phyloP scores from a whole-genome alignment of 2,797 vertebrate genomes.

The Potorous gilbertii region DNA sequence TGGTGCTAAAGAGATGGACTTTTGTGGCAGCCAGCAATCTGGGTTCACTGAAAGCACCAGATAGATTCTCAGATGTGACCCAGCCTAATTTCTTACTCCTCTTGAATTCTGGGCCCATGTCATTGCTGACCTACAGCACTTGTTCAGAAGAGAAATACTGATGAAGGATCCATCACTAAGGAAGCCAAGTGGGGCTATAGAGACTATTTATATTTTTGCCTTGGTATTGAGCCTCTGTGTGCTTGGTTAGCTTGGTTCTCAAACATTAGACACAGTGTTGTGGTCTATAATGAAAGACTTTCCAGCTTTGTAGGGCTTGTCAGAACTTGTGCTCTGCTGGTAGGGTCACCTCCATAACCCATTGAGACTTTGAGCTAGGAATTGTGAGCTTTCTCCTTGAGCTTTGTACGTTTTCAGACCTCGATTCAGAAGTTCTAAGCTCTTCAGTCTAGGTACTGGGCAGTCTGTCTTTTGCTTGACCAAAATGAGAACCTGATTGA shows the following conservation, averaged over 20 bases:
- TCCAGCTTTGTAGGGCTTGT: background rate
- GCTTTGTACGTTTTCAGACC: background rate
- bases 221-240: background rate
- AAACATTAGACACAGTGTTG: background rate
- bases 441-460: background rate
- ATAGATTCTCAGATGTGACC: background rate
- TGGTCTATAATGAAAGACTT: background rate
- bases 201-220: background rate
- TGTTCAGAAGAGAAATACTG: background rate
- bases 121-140: background rate
- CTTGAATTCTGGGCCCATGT: background rate
- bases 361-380: background rate
- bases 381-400: background rate
- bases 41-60: background rate
- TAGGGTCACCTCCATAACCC: background rate
- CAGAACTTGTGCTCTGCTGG: background rate
- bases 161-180: background rate
- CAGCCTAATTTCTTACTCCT: background rate
- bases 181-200: background rate
- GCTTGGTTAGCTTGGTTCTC: background rate
- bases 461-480: background rate
- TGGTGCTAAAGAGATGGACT: background rate
- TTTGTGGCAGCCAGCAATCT: background rate
- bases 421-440: background rate
- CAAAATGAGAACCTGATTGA: constrained; percentile 16